A percentile compares a stretch with the other conserved stretches of the same genome.
phyloP scores from a whole-genome alignment of 2,113 vertebrate genomes.

The Coptodon rendalli region DNA sequence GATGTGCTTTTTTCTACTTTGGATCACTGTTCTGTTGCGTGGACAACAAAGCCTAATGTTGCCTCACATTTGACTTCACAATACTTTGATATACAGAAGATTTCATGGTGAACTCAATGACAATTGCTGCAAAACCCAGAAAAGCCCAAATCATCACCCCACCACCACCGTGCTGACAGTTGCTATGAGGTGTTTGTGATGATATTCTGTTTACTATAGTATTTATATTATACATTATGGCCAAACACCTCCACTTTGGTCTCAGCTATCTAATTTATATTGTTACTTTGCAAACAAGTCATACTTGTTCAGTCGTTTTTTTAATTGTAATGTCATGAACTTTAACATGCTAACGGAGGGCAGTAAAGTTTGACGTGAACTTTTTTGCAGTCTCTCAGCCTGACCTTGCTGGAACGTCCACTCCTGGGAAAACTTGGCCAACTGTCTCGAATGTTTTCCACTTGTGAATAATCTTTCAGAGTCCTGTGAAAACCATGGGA shows the following conservation, averaged over 20 bases:
- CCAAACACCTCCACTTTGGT: not conserved
- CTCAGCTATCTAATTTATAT: not conserved
- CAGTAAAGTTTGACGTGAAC: not conserved
- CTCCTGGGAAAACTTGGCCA: not conserved
- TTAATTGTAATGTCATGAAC: not conserved
- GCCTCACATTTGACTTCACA: not conserved
- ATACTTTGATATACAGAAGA: not conserved
- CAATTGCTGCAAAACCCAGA: not conserved
- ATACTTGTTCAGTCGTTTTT: not conserved
- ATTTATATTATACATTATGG: not conserved
- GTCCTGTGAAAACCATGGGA: not conserved
- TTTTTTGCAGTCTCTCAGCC: not conserved
- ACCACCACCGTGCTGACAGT: not conserved
- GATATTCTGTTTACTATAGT: not conserved
- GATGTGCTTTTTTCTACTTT: not conserved
- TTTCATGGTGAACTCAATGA: not conserved
- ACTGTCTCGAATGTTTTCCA: not conserved
- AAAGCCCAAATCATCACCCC: not conserved
- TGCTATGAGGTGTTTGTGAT: not conserved
- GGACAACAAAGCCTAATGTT: not conserved
- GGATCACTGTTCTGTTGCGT: not conserved
- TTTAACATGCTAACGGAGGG: not conserved
- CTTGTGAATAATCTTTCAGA: not conserved
- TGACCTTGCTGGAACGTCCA: not conserved
- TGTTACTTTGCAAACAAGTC: not conserved